phyloP scores from a whole-genome alignment of 2,797 vertebrate genomes.

The Molothrus aeneus region DNA sequence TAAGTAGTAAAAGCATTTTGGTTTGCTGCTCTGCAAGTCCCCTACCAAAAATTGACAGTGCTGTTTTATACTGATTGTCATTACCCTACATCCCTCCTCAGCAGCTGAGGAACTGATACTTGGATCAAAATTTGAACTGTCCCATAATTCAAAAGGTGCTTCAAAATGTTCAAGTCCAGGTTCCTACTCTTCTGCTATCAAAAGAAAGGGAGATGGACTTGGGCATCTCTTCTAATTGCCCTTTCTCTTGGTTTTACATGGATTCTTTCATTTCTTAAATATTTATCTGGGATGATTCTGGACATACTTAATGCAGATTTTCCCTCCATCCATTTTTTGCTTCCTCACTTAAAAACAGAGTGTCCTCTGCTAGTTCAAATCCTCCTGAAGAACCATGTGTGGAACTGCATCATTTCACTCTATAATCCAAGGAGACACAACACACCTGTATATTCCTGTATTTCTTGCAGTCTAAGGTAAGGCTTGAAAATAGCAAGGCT shows the following conservation, averaged over 20 bases:
- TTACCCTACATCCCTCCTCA: neutral
- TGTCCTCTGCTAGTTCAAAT: neutral
- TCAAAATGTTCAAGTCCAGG: neutral
- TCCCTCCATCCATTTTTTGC: neutral
- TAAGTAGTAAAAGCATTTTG: neutral
- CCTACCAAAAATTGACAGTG: neutral
- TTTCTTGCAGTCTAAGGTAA: neutral
- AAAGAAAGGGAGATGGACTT: neutral
- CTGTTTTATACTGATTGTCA: neutral
- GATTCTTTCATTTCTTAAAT: neutral
- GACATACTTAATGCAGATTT: neutral
- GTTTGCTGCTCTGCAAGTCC: neutral
- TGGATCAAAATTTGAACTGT: neutral
- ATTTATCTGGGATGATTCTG: neutral
- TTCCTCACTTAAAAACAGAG: neutral
- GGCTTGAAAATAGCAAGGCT: neutral
- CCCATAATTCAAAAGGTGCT: neutral
- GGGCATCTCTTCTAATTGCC: neutral
- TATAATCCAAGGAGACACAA: neutral
- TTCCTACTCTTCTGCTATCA: neutral
- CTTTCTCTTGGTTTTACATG: neutral
- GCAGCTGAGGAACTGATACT: neutral
- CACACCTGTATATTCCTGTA: neutral
- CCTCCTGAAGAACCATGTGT: neutral
- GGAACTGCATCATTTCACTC: neutral